Percentiles rank a stretch among this genome's conserved stretches.
These are phyloP conservation scores for Orussus abietinus DNA, from an alignment of 1,140 invertebrate species.

Conservation along the genomic window DNA sequence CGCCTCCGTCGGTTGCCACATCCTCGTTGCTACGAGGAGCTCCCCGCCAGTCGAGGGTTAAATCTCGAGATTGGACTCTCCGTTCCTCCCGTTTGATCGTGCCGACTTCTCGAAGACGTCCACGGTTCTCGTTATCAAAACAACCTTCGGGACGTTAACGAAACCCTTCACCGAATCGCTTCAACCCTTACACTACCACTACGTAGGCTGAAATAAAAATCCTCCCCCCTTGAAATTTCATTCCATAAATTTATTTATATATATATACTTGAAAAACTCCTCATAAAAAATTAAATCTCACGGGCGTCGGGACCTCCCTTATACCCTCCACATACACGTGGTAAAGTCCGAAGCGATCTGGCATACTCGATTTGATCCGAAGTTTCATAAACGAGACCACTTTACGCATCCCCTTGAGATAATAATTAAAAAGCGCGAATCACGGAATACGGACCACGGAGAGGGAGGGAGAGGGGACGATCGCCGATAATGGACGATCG, in stretches of 20 bases:
- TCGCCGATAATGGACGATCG: background rate
- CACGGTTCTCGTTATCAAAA: slow-evolving; percentile 5
- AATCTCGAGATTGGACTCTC: slow-evolving; percentile 7
- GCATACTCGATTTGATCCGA: no score
- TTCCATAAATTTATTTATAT: no score
- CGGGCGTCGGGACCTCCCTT: no score
- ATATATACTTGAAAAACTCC: no score
- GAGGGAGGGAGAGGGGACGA: background rate
- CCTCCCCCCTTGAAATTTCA: no score
- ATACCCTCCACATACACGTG: no score
- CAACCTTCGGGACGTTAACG: slow-evolving; percentile 4
- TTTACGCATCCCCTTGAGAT: no score
- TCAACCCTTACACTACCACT: slow-evolving; percentile 10
- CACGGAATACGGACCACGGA: background rate
- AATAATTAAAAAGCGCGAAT: no score
- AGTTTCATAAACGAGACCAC: no score
- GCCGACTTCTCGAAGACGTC: slow-evolving; percentile 8
- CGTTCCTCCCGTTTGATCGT: slow-evolving; percentile 21
- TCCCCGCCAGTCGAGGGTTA: background rate
- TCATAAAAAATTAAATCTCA: no score
- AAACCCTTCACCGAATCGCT: slow-evolving; percentile 5
- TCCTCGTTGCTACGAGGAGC: slow-evolving; percentile 13
- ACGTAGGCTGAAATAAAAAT: slow-evolving; percentile 5
- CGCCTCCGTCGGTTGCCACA: slow-evolving; percentile 14
- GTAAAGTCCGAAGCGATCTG: no score